These are phyloP conservation scores for Ypsolopha scabrella DNA, from an alignment of 2,888 invertebrate species.

Conservation along the genomic window DNA sequence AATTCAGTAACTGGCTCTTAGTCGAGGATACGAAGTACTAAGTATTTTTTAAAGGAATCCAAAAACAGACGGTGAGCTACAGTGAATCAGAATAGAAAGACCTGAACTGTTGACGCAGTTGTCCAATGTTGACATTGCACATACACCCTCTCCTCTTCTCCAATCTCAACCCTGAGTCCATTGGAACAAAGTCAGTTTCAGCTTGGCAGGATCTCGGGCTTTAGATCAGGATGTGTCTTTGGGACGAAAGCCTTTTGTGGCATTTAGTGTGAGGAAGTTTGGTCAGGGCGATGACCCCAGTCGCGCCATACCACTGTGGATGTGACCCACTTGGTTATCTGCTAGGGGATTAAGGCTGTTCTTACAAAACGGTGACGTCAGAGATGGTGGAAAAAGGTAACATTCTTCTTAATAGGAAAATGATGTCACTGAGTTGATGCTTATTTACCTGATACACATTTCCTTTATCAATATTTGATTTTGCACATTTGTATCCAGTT, in stretches of 20 bases:
- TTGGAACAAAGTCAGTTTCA: not conserved
- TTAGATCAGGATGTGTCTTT: not conserved
- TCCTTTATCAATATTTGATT: too few relatives aligned
- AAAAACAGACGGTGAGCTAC: not conserved
- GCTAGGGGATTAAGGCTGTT: not conserved
- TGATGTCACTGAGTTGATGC: too few relatives aligned
- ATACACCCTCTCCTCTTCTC: not conserved
- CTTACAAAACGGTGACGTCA: too few relatives aligned
- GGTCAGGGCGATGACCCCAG: not conserved
- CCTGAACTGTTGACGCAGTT: constrained; percentile 1
- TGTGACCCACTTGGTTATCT: constrained; percentile 9
- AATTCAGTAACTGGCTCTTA: too few relatives aligned
- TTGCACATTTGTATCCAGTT: too few relatives aligned
- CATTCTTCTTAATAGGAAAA: too few relatives aligned
- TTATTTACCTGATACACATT: too few relatives aligned
- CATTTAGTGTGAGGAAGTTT: too few relatives aligned
- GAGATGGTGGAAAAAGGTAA: too few relatives aligned
- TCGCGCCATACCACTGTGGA: too few relatives aligned
- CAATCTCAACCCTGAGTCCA: not conserved
- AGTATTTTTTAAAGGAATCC: too few relatives aligned
- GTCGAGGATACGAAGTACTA: too few relatives aligned
- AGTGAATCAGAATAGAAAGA: not conserved
- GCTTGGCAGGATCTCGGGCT: not conserved
- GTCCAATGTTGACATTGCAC: constrained; percentile 1
- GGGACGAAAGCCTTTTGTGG: not conserved